phyloP scores from a whole-genome alignment of 2,113 vertebrate species.

The Marmota flaviventris region DNA sequence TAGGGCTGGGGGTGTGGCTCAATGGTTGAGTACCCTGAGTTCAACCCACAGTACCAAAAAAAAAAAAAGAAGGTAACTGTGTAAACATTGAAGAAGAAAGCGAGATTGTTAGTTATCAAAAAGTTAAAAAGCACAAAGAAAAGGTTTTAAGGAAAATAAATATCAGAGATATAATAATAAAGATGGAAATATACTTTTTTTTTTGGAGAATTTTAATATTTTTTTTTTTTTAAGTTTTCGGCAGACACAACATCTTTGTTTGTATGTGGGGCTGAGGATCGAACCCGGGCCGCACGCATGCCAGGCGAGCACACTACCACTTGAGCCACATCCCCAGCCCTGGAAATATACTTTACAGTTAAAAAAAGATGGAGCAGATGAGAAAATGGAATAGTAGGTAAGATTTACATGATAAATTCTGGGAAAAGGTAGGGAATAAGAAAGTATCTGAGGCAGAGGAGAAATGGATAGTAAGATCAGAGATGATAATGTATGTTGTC shows the following conservation, averaged over 20 bases:
- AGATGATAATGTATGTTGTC: not conserved
- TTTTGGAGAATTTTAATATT: too few species aligned
- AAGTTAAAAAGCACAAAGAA: slow-evolving; percentile 6
- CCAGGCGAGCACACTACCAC: too few species aligned
- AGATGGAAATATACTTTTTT: not conserved
- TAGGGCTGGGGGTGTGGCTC: too few species aligned
- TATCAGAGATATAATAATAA: not conserved
- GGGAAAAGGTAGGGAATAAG: not conserved
- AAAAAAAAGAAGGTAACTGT: not conserved
- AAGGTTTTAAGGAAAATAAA: slow-evolving; percentile 19
- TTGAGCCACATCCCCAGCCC: too few species aligned
- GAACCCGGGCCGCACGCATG: too few species aligned
- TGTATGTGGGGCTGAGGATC: too few species aligned
- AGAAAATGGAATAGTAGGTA: not conserved
- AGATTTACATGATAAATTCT: not conserved
- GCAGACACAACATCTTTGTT: too few species aligned
- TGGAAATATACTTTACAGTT: not conserved
- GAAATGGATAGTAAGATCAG: not conserved
- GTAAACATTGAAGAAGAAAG: not conserved
- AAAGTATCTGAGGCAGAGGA: not conserved
- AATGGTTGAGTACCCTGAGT: too few species aligned
- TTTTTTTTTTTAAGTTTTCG: too few species aligned
- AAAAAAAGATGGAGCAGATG: not conserved
- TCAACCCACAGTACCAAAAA: too few species aligned
- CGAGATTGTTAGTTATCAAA: not conserved